Conservation (phyloP, 2,113 vertebrate genomes). For the Cynopterus brachyotis region DNA sequence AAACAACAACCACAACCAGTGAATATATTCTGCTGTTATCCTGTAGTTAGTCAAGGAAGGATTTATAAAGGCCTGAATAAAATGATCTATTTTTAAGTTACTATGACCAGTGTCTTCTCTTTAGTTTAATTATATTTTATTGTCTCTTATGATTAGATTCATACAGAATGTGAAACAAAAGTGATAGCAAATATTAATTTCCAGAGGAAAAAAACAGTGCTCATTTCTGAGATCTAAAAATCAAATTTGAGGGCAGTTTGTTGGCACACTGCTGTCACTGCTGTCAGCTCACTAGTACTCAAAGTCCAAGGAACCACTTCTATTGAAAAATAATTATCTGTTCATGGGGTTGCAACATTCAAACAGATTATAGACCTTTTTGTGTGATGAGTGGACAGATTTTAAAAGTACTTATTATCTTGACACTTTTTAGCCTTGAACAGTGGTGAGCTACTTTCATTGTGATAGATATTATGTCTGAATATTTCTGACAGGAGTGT, state of each 20-base stretch:
- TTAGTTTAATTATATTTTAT: neutral
- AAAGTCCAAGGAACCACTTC: neutral
- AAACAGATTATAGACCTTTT: neutral
- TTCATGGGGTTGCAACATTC: neutral
- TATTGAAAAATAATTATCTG: conserved; percentile 22
- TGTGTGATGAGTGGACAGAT: neutral
- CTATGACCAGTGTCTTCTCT: neutral
- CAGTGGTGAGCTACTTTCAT: neutral
- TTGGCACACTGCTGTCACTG: neutral
- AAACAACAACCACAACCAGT: neutral
- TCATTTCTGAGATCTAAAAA: neutral
- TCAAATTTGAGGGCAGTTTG: neutral
- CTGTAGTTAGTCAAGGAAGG: neutral
- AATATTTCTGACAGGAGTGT: neutral
- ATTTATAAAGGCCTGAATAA: neutral
- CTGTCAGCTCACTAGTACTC: neutral
- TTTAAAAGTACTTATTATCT: neutral
- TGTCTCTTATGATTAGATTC: neutral
- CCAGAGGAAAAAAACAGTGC: neutral
- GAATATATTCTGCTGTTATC: neutral
- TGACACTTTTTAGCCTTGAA: neutral
- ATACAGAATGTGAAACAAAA: neutral
- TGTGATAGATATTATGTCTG: neutral
- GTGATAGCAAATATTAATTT: neutral
- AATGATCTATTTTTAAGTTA: neutral